phyloP scores from a whole-genome alignment of 2,113 vertebrate species.

The Cottus gobio region DNA sequence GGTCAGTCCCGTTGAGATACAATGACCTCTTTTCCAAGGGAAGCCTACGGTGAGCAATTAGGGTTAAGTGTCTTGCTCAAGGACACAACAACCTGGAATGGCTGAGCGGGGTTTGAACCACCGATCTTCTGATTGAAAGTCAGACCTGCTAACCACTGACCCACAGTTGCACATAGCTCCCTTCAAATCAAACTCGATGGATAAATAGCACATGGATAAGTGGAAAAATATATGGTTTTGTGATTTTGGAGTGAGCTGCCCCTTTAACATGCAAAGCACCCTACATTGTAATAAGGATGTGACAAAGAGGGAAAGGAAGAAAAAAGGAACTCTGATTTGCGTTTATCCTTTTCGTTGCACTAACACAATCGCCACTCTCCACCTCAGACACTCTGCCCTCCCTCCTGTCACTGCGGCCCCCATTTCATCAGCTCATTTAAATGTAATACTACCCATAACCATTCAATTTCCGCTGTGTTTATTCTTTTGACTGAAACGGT shows the following conservation, averaged over 20 bases:
- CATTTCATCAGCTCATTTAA: conserved; percentile 69
- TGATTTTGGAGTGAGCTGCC: neutral
- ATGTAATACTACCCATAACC: conserved; percentile 60
- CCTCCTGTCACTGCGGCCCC: conserved; percentile 11
- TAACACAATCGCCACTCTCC: conserved; percentile 33
- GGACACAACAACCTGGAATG: no score
- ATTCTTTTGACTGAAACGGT: conserved; percentile 53
- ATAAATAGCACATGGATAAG: neutral
- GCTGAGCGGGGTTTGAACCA: no score
- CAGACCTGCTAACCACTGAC: no score
- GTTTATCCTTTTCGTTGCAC: conserved; percentile 14
- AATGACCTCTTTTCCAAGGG: no score
- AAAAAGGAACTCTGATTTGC: conserved; percentile 4
- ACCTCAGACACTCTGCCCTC: conserved; percentile 30
- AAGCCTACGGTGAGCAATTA: no score
- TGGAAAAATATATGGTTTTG: neutral
- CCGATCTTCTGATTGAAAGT: no score
- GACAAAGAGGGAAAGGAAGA: neutral
- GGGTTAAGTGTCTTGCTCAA: no score
- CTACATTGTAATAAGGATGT: neutral
- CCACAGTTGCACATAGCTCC: no score
- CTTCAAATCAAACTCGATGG: neutral
- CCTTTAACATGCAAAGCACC: neutral
- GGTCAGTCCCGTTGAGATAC: no score
- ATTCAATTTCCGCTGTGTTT: conserved; percentile 62